Percentiles rank a stretch among this genome's conserved stretches.
These are phyloP conservation scores for Trachythela sp. DNA, from an alignment of 64 coral and sea anemone genomes.

Conservation along the genomic window DNA sequence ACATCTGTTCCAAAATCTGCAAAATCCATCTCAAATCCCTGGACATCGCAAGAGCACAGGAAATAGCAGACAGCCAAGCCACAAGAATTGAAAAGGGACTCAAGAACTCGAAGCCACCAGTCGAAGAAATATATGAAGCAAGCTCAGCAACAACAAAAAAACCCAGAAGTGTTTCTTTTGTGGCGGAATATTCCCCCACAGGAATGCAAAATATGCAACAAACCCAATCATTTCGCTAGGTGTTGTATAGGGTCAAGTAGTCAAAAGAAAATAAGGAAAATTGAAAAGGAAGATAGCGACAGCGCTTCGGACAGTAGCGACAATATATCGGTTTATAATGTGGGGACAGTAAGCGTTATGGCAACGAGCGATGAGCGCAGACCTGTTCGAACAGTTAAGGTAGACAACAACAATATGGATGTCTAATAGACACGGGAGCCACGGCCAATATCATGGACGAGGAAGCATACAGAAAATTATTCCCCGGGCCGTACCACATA, in stretches of 20 bases:
- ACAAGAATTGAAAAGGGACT: slow-evolving; percentile 24
- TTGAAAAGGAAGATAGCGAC: background rate
- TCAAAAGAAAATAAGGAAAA: background rate
- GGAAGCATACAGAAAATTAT: background rate
- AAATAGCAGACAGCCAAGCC: slow-evolving; percentile 4
- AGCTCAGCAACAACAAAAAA: background rate
- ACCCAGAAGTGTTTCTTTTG: slow-evolving; percentile 14
- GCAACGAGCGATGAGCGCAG: background rate
- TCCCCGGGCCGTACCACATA: background rate
- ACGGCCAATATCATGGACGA: slow-evolving; percentile 11
- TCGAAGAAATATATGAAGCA: background rate
- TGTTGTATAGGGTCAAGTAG: background rate
- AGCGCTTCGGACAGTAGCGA: slow-evolving; percentile 30
- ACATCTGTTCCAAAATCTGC: too few species aligned
- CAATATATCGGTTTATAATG: background rate
- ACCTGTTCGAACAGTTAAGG: slow-evolving; percentile 3
- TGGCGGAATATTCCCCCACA: slow-evolving; percentile 16
- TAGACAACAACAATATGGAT: background rate
- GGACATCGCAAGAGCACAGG: slow-evolving; percentile 27
- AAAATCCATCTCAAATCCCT: too few species aligned
- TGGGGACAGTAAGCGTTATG: background rate
- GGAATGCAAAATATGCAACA: slow-evolving; percentile 20
- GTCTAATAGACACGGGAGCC: slow-evolving; percentile 19
- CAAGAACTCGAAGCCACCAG: background rate
- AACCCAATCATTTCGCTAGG: too few species aligned